Percentiles rank a stretch among this genome's conserved stretches.
phyloP scores from a whole-genome alignment of 2,113 vertebrate genomes.

The Nothobranchius furzeri region DNA sequence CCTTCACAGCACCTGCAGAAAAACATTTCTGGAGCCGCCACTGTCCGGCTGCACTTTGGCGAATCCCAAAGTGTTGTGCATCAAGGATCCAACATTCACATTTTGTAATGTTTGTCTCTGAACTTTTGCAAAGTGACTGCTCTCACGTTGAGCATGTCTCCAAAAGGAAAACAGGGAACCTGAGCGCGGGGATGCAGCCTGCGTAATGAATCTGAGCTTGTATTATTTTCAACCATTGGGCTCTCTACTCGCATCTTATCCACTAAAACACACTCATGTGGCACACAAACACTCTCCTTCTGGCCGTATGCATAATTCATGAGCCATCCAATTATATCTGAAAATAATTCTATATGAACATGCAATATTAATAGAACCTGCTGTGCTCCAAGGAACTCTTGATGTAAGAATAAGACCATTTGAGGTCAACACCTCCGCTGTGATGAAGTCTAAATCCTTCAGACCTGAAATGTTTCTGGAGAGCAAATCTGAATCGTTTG shows the following conservation, averaged over 20 bases:
- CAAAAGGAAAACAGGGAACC: constrained; percentile 21
- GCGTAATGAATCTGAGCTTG: constrained; percentile 12
- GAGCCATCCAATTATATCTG: constrained; percentile 66
- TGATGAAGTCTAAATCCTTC: constrained; percentile 31
- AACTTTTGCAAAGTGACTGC: constrained; percentile 29
- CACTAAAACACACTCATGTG: constrained; percentile 17
- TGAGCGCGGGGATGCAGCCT: constrained; percentile 21
- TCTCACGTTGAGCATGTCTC: constrained; percentile 25
- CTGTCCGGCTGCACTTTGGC: background rate
- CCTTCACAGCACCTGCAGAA: no score
- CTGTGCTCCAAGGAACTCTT: constrained; percentile 40
- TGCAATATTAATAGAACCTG: constrained; percentile 68
- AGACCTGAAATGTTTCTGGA: constrained; percentile 32
- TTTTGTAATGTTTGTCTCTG: background rate
- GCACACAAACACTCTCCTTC: constrained; percentile 16
- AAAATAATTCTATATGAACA: constrained; percentile 66
- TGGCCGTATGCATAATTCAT: constrained; percentile 65
- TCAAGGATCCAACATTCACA: background rate
- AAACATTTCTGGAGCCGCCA: no score
- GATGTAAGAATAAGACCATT: constrained; percentile 37
- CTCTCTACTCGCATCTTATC: constrained; percentile 21
- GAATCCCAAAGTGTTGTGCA: background rate
- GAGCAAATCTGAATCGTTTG: constrained; percentile 43
- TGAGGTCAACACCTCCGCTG: constrained; percentile 37
- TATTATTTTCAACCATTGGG: background rate